phyloP scores from a whole-genome alignment of 2,797 vertebrate species.

The Eulemur rubriventer region DNA sequence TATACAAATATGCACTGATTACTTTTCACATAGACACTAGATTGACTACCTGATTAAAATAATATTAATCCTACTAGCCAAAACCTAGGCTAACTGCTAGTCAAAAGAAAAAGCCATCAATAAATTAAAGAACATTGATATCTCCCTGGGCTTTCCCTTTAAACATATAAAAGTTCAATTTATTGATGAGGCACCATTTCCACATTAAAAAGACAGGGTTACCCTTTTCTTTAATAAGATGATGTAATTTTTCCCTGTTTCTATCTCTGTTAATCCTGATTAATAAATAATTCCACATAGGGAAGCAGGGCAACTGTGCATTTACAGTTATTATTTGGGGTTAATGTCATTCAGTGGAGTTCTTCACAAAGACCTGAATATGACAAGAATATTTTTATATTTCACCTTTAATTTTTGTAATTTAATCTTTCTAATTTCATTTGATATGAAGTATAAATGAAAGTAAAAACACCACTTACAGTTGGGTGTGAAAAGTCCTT shows the following conservation, averaged over 20 bases:
- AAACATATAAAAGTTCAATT: not conserved
- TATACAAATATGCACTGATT: constrained; percentile 23
- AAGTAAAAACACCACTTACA: not conserved
- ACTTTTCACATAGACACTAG: not conserved
- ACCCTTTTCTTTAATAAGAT: constrained; percentile 25
- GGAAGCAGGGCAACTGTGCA: not conserved
- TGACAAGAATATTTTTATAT: constrained; percentile 47
- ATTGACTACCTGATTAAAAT: constrained; percentile 24
- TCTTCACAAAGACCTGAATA: constrained; percentile 33
- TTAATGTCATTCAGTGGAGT: constrained; percentile 29
- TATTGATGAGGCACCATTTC: constrained; percentile 8
- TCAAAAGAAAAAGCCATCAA: not conserved
- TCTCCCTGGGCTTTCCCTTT: constrained; percentile 17
- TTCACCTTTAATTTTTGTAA: constrained; percentile 4
- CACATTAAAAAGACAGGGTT: constrained; percentile 12
- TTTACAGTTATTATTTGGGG: constrained; percentile 34
- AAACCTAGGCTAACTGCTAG: constrained; percentile 19
- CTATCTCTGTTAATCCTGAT: not conserved
- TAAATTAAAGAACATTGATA: constrained; percentile 21
- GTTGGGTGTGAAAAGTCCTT: not conserved
- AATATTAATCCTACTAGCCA: not conserved
- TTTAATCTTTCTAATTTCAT: constrained; percentile 34
- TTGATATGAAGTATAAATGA: constrained; percentile 28
- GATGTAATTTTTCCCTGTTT: constrained; percentile 20
- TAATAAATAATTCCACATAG: constrained; percentile 12